Conservation (phyloP, 2,888 invertebrate genomes). For the Lacanobia wlatinum region DNA sequence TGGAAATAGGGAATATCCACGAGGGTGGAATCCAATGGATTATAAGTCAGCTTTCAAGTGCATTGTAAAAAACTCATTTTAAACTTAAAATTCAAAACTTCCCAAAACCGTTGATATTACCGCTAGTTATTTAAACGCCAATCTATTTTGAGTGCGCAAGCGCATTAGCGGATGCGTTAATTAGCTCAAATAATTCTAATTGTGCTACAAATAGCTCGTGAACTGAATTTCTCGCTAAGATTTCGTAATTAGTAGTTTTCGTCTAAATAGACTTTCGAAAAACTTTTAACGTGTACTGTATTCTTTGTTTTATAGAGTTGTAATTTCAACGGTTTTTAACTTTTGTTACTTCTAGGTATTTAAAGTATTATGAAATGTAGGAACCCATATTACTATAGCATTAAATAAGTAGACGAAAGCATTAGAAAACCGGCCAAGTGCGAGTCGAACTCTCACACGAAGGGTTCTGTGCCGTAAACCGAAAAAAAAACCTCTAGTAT, state of each 20-base stretch:
- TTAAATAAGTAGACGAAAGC: no score
- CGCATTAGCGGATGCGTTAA: conserved; percentile 56
- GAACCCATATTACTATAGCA: no score
- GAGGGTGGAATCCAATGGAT: no score
- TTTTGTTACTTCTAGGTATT: neutral
- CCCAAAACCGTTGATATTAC: conserved; percentile 34
- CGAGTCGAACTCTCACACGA: no score
- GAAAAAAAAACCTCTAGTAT: no score
- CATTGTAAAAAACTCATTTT: no score
- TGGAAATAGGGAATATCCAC: no score
- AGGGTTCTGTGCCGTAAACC: no score
- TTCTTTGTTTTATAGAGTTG: neutral
- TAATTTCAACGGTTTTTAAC: neutral
- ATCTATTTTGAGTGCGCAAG: conserved; percentile 30
- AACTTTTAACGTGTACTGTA: neutral
- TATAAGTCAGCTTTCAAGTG: no score
- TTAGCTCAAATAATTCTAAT: conserved; percentile 57
- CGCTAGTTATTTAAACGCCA: conserved; percentile 35
- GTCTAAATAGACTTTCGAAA: conserved; percentile 42
- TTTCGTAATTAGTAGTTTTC: conserved; percentile 42
- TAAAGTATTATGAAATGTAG: no score
- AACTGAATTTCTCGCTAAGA: conserved; percentile 33
- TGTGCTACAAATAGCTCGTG: conserved; percentile 35
- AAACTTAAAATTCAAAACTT: conserved; percentile 7
- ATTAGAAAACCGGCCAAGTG: no score